These are phyloP conservation scores for Arion vulgaris DNA, from an alignment of 1,140 invertebrate species.

Conservation along the genomic window DNA sequence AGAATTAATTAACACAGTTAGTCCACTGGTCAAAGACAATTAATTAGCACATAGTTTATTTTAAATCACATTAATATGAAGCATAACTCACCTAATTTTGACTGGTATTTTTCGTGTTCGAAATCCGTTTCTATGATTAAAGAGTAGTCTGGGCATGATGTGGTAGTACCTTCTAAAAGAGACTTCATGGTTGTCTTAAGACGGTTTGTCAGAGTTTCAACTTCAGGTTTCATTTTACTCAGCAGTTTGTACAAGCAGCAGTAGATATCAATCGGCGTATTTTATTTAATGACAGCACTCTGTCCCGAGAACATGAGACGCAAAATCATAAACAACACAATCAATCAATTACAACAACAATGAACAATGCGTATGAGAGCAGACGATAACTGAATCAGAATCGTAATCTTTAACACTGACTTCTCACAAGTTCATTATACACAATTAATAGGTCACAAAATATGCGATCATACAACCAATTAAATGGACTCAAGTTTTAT, in stretches of 20 bases:
- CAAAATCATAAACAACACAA: too few species aligned
- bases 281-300: not conserved
- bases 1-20: too few species aligned
- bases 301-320: too few species aligned
- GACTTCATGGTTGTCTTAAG: conserved; percentile 20
- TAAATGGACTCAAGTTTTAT: not conserved
- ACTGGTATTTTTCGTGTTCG: conserved; percentile 18
- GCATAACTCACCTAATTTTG: conserved; percentile 17
- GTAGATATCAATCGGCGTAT: not conserved
- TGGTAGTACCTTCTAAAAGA: conserved; percentile 26
- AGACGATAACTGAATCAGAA: not conserved
- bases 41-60: too few species aligned
- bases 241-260: not conserved
- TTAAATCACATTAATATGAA: too few species aligned
- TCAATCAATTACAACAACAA: too few species aligned
- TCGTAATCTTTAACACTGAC: not conserved
- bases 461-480: not conserved
- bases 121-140: conserved; percentile 34
- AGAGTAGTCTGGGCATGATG: not conserved
- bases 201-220: not conserved
- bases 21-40: too few species aligned
- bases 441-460: not conserved
- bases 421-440: not conserved
- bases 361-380: too few species aligned
- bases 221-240: not conserved